A percentile compares a stretch with the other conserved stretches of the same genome.
phyloP scores from a whole-genome alignment of 1,140 invertebrate species.

The Paralvinella palmiformis region DNA sequence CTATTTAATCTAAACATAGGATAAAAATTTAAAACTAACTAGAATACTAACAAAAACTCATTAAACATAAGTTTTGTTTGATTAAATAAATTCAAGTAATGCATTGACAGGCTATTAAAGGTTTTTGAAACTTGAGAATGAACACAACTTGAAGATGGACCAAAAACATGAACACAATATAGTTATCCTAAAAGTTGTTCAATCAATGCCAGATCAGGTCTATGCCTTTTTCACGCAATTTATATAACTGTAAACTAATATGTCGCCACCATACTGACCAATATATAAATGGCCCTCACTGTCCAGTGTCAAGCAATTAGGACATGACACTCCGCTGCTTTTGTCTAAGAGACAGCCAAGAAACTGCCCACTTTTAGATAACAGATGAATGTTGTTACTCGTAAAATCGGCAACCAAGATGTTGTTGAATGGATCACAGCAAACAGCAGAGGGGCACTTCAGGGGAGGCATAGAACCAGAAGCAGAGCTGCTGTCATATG shows the following conservation, averaged over 20 bases:
- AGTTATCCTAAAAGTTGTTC: too few relatives aligned
- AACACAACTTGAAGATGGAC: too few relatives aligned
- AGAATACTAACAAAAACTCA: too few relatives aligned
- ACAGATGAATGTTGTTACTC: slow-evolving; percentile 5
- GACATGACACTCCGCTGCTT: slow-evolving; percentile 9
- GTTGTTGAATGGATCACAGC: slow-evolving; percentile 15
- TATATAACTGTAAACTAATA: slow-evolving; percentile 4
- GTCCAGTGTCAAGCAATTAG: slow-evolving; percentile 8
- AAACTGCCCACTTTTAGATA: slow-evolving; percentile 9
- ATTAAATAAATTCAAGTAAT: too few relatives aligned
- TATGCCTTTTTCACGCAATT: slow-evolving; percentile 8
- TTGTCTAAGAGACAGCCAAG: slow-evolving; percentile 6
- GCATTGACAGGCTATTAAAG: too few relatives aligned
- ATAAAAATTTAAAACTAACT: too few relatives aligned
- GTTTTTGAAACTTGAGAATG: too few relatives aligned
- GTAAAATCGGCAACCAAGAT: slow-evolving; percentile 12
- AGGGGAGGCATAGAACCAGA: background rate
- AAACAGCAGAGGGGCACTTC: slow-evolving; percentile 10
- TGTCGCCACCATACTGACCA: slow-evolving; percentile 12
- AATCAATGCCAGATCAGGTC: too few relatives aligned
- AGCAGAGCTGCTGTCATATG: background rate
- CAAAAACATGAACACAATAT: too few relatives aligned
- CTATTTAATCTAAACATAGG: too few relatives aligned
- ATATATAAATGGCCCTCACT: slow-evolving; percentile 7
- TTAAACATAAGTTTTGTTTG: too few relatives aligned